Evolutionary conservation across 2,113 vertebrate genomes (phyloP), one percentile per base, ranked within the genome.

Genomic region (Cromileptes altivelis): DNA sequence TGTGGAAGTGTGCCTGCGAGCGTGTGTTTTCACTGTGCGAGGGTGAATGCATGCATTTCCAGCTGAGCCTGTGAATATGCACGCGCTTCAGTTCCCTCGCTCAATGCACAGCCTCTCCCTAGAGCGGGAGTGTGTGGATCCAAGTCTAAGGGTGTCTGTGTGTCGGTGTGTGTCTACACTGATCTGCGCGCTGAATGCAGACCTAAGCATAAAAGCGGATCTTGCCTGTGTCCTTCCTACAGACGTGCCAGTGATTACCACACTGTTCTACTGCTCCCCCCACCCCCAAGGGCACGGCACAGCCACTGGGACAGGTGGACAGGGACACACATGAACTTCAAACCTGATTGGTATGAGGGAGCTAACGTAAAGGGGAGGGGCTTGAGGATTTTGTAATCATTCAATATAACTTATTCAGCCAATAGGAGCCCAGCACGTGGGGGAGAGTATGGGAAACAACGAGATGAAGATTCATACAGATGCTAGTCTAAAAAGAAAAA

Each of bases 201-300:
- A 94, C 82, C 92, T 93, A 94, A 95, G 94, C 95, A 94, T 88
- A 88, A 93, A 94, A 94, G 89, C 78, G 90, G 92, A 87, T 92
- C 90, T 90, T 76, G 85, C 64, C 67, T 47, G 79, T 78, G 88
- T 89, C 89, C 92, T 92, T 90, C 71, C 87, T 63, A 79, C 74
- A 87, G 82, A 80, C 78, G 25, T 58, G 72, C 81, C 86, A 87
- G 87, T 91, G 90, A 94, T 94, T 93, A 93, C 72, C 53, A 82
- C 65, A 75, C 72, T n/a, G 69, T 81, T 75, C 84, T 56, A 73
- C 9, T 58, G 71, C 64, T 73, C 52, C 42, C 70, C 75, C 83
- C 82, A 82, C 30, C 18, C 65, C 42, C 86, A 87, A 88, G 92
- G 91, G 61, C 81, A 78, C 17, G 17, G 62, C 56, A 21, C 61